Conservation (phyloP, 2,113 vertebrate genomes). For the Enhydra lutris region DNA sequence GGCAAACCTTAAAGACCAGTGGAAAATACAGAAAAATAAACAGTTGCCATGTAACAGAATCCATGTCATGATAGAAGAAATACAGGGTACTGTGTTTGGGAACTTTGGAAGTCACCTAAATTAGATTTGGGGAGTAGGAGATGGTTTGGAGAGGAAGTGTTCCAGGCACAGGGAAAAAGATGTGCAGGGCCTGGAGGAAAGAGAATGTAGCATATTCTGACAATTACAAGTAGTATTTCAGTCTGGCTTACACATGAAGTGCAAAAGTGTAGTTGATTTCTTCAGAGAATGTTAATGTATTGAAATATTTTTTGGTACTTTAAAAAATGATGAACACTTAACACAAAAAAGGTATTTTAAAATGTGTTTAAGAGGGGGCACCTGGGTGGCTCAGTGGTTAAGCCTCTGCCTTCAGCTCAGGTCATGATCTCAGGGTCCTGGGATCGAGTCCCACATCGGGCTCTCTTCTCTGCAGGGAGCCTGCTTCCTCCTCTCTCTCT, state of each 20-base stretch:
- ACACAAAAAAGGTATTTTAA: not conserved
- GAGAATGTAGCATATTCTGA: not conserved
- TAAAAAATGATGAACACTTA: slow-evolving; percentile 7
- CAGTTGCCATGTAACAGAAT: not conserved
- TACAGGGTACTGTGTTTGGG: not conserved
- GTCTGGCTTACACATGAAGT: not conserved
- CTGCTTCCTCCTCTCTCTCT: too few species aligned
- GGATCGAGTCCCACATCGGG: too few species aligned
- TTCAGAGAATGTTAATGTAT: not conserved
- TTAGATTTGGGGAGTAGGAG: not conserved
- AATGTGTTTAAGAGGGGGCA: not conserved
- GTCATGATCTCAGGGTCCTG: too few species aligned
- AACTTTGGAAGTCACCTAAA: not conserved
- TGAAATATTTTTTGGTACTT: slow-evolving; percentile 12
- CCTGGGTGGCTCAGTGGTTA: too few species aligned
- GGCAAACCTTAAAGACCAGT: not conserved
- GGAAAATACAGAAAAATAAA: not conserved
- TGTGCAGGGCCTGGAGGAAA: not conserved
- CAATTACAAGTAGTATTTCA: not conserved
- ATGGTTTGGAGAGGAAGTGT: not conserved
- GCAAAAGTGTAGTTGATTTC: not conserved
- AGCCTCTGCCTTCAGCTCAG: too few species aligned
- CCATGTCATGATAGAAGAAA: not conserved
- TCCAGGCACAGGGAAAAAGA: not conserved
- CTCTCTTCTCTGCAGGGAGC: too few species aligned